Base-by-base conservation (phyloP, 2,888 invertebrate genomes). In the Himalopsyche kuldschensis region DNA sequence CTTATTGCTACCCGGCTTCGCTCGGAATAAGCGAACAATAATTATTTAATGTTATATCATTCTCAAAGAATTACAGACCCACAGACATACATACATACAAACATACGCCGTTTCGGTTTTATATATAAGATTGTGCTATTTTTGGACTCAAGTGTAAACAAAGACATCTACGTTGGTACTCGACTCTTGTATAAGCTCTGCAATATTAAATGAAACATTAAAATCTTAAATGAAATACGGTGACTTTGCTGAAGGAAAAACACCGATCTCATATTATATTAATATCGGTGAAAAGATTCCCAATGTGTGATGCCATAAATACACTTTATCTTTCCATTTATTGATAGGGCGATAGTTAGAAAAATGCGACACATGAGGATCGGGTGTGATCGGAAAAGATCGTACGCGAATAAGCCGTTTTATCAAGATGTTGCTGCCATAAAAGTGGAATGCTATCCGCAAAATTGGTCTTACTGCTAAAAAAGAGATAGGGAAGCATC, bases 391-490 rank as follows among this genome's bases (percentile, higher is more conserved):
- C 75, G 81, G 85, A 80, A 63, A 32, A 55, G 55, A 55, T 55
- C 55, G 55, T 20, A 55, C 55, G 55, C 81, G 82, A 84, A 84
- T 85, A 84, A 85, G 85, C 84, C 84, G 84, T 85, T 84, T 82
- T 82, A 85, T 85, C 85, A 85, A 85, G 85, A 85, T 85, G 85
- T 85, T 85, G 69, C 85, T 82, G 47, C 79, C 82, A 85, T 85
- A 85, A 85, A 85, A 85, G 82, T 85, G 84, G 84, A 85, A 85
- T 84, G 85, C 82, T 85, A 85, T 85, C 85, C 85, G 84, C 85
- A 84, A 85, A 84, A 85, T 85, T 85, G 85, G 84, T 69, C 82
- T 31, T 20, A 55, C 55, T 55, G 55, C 55, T 55, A 3, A 55
- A 55, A 55, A 41, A 55, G 55, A 24, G 55, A 55, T 55, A 6